These are phyloP conservation scores for Maconellicoccus hirsutus DNA, from an alignment of 1,140 invertebrate species.

Conservation along the genomic window DNA sequence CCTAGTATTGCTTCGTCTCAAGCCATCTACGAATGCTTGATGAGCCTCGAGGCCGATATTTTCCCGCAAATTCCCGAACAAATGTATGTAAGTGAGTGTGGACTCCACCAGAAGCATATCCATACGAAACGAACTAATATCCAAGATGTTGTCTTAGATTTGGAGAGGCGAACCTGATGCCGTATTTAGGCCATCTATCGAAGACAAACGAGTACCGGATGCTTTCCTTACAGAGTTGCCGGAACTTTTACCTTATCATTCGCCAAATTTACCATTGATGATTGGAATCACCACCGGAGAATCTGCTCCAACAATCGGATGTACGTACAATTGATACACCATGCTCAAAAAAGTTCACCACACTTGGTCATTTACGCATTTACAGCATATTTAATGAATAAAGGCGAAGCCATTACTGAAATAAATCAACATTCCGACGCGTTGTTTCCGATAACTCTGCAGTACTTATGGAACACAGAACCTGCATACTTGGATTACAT, in stretches of 20 bases:
- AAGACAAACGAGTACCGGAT: background rate
- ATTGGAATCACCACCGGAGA: too few relatives aligned
- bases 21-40: conserved; percentile 13
- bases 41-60: background rate
- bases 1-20: background rate
- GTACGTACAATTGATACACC: too few relatives aligned
- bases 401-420: background rate
- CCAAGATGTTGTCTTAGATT: background rate
- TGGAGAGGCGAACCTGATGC: background rate
- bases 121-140: too few relatives aligned
- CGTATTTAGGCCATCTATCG: background rate
- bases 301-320: too few relatives aligned
- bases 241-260: background rate
- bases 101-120: too few relatives aligned
- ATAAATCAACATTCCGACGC: background rate
- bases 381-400: background rate
- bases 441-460: background rate
- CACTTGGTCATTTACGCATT: too few relatives aligned
- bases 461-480: background rate
- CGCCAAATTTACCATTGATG: background rate
- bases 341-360: too few relatives aligned
- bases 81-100: conserved; percentile 2
- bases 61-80: background rate
- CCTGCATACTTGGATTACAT: background rate
- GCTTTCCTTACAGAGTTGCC: background rate